Evolutionary conservation across 1,140 invertebrate species (phyloP).

Genomic region (Xylocopa sonorina): DNA sequence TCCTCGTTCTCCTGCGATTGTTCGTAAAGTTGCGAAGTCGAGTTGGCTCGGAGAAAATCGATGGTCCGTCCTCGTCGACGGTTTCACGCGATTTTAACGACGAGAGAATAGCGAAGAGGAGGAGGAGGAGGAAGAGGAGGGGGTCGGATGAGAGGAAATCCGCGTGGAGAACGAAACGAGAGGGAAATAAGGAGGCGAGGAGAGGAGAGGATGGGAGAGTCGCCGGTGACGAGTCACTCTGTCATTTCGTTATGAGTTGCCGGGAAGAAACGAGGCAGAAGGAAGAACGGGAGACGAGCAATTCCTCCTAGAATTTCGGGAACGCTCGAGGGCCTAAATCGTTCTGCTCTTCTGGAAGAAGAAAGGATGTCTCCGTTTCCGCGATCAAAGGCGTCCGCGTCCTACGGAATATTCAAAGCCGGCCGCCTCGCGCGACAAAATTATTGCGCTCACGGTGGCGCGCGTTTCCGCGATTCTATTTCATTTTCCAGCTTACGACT

Average conservation of each 20-base stretch:
- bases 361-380: conserved; percentile 42
- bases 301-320: conserved; percentile 52
- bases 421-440: conserved; percentile 14
- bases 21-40: no score
- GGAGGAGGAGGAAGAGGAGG: neutral
- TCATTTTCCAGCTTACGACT: neutral
- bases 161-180: neutral
- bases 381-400: conserved; percentile 34
- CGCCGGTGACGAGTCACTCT: conserved; percentile 42
- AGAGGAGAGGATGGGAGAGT: no score
- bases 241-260: conserved; percentile 54
- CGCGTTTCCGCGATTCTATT: neutral
- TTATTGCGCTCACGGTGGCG: neutral
- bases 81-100: neutral
- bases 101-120: neutral
- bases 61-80: no score
- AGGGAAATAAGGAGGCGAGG: neutral
- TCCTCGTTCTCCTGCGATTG: no score
- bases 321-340: conserved; percentile 49
- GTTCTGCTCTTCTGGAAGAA: conserved; percentile 32
- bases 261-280: conserved; percentile 52
- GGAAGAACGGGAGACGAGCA: conserved; percentile 34
- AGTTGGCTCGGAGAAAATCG: no score
- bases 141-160: neutral
- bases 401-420: conserved; percentile 23